phyloP scores from a whole-genome alignment of 64 coral and sea anemone genomes.

The Stichodactyla mertensii region DNA sequence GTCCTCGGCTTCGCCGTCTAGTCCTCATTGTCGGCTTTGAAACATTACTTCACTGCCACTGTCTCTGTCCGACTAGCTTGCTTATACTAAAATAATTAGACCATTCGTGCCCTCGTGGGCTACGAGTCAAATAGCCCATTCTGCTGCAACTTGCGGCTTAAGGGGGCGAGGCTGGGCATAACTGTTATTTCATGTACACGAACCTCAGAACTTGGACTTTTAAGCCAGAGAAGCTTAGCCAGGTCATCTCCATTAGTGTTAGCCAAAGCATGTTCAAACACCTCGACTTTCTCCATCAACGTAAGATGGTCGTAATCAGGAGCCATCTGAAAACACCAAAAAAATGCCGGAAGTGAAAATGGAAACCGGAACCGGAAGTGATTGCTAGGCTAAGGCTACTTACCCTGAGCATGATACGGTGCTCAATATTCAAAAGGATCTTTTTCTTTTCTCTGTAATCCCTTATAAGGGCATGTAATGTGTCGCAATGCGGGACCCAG shows the following conservation, averaged over 20 bases:
- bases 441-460: slow-evolving; percentile 99
- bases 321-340: slow-evolving; percentile 63
- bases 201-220: slow-evolving; percentile 98
- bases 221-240: slow-evolving; percentile 93
- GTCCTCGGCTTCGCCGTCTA: too few relatives aligned
- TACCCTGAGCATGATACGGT: slow-evolving; percentile 95
- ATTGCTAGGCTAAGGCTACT: background rate
- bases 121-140: too few relatives aligned
- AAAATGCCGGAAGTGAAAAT: background rate
- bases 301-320: slow-evolving; percentile 97
- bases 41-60: too few relatives aligned
- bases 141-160: too few relatives aligned
- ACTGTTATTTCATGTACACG: background rate
- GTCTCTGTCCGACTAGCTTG: too few relatives aligned
- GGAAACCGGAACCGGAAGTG: background rate
- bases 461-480: slow-evolving; percentile 89
- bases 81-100: too few relatives aligned
- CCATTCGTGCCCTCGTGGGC: too few relatives aligned
- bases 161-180: too few relatives aligned
- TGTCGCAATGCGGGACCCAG: slow-evolving; percentile 96
- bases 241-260: slow-evolving; percentile 97
- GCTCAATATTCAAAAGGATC: slow-evolving; percentile 94
- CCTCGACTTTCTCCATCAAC: slow-evolving; percentile 95
- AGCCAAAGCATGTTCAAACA: slow-evolving; percentile 95
- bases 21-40: too few relatives aligned